Evolutionary conservation across 2,113 vertebrate species (phyloP).

Genomic region (Mus musculus): GRCm39 chr7:3406501-3407000

Average conservation of each 20-base stretch:
- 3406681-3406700: constrained; percentile 22
- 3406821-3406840: background rate
- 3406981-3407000: background rate
- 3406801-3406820: background rate
- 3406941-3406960: background rate
- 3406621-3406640: background rate
- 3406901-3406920: background rate
- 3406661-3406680: background rate
- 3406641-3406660: constrained; percentile 4
- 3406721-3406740: background rate
- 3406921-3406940: background rate
- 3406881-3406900: background rate
- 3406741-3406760: constrained; percentile 40
- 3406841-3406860: no score
- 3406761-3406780: background rate
- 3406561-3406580: background rate
- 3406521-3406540: background rate
- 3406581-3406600: background rate
- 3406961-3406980: background rate
- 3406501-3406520: background rate
- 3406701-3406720: constrained; percentile 1
- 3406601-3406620: background rate
- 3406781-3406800: rapidly evolving
- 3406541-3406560: background rate
- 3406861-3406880: background rate